phyloP scores from a whole-genome alignment of 1,140 invertebrate species.

The Drosophila nasuta region DNA sequence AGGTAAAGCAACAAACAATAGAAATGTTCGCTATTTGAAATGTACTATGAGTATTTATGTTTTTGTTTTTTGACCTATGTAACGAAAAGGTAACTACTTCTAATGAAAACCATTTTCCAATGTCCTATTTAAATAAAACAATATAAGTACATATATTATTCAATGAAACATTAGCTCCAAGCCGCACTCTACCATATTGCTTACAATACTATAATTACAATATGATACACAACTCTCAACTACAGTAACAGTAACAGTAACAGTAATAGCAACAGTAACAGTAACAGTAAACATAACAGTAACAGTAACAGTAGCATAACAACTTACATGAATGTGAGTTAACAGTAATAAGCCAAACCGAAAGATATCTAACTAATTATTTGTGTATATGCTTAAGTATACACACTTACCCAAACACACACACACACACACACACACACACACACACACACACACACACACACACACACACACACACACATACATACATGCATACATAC shows the following conservation, averaged over 20 bases:
- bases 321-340: constrained; percentile 50
- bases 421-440: constrained; percentile 10
- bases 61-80: constrained; percentile 24
- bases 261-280: constrained; percentile 16
- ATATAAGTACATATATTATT: constrained; percentile 66
- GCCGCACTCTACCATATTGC: constrained; percentile 70
- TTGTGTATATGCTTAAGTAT: constrained; percentile 29
- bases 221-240: constrained; percentile 28
- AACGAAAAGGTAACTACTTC: constrained; percentile 10
- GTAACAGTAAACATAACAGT: constrained; percentile 29
- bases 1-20: constrained; percentile 25
- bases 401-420: constrained; percentile 22
- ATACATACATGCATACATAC: not conserved
- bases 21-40: constrained; percentile 24
- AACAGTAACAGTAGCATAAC: constrained; percentile 36
- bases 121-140: constrained; percentile 48
- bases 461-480: constrained; percentile 13
- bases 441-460: constrained; percentile 13
- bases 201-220: constrained; percentile 64
- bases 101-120: constrained; percentile 25
- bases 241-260: constrained; percentile 29
- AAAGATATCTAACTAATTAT: constrained; percentile 22
- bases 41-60: constrained; percentile 28
- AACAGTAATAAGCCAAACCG: constrained; percentile 18
- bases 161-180: constrained; percentile 80